Evolutionary conservation across 2,113 vertebrate genomes (phyloP), one percentile per base, ranked within the genome.

Genomic region (Gadus chalcogrammus): DNA sequence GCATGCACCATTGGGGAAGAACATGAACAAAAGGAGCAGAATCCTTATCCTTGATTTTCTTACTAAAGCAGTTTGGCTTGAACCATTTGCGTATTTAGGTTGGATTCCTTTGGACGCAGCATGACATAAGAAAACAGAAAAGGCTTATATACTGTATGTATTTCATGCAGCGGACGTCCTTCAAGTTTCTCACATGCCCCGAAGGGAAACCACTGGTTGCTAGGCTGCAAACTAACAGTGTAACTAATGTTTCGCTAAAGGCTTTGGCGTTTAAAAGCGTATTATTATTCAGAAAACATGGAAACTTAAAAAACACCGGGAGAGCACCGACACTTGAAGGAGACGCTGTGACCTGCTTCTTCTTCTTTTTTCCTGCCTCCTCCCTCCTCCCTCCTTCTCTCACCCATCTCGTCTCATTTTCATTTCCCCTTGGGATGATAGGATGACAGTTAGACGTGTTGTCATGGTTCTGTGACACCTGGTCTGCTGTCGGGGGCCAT

Each of bases 171-270:
- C 13, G 42, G 42, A 48, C 9, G 42, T 48, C 42, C 8, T 61
- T 67, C 15, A 16, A 55, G 20, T 16, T 67, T 8, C 22, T 6
- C 58, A 24, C 64, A 69, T 78, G 52, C 69, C 20, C 17, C 59
- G 69, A 12, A 48, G 42, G 42, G 67, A 72, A 38, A 61, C 17
- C 35, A 0, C 17, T 68, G 65, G 73, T 84, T 79, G 63, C 71
- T 24, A 70, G 66, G 64, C 63, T 53, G 65, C 55, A 63, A 22
- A 64, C 68, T 61, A 38, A 77, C 59, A 66, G 4, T 69, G 52
- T 52, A 64, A 18, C 65, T 59, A 74, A 73, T 65, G 22, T 28
- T 3, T 52, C 76, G 64, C 72, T 52, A 53, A 75, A n/a, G n/a
- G 22, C 15, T 13, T 48, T 35, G 31, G 4, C 31, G 31, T 35